These are phyloP conservation scores for Drosophila borborema DNA, from an alignment of 2,888 invertebrate genomes.

Conservation along the genomic window DNA sequence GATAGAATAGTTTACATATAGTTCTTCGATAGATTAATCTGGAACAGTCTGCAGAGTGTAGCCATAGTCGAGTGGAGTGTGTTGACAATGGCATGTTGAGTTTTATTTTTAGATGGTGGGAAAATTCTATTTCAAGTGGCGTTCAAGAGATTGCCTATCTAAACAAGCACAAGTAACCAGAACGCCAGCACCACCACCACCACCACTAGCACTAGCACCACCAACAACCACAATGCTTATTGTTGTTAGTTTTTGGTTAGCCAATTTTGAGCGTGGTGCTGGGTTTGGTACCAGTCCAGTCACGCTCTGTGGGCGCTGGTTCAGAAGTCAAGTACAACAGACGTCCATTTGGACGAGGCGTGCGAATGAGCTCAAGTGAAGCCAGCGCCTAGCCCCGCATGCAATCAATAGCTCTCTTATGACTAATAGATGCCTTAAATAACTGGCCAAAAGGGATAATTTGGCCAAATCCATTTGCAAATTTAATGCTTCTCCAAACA, in stretches of 20 bases:
- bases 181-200: constrained; percentile 37
- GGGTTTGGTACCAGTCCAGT: constrained; percentile 67
- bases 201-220: constrained; percentile 5
- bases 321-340: constrained; percentile 78
- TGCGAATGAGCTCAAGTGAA: constrained; percentile 70
- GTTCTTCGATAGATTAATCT: neutral
- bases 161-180: constrained; percentile 68
- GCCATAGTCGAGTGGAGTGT: constrained; percentile 32
- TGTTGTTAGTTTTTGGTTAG: constrained; percentile 67
- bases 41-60: constrained; percentile 30
- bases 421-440: constrained; percentile 77
- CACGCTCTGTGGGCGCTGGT: constrained; percentile 80
- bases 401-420: constrained; percentile 54
- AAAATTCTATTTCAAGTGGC: constrained; percentile 75
- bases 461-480: constrained; percentile 71
- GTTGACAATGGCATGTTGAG: constrained; percentile 42
- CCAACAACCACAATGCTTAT: constrained; percentile 48
- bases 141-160: constrained; percentile 73
- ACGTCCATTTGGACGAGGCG: constrained; percentile 67
- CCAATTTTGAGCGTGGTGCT: constrained; percentile 51
- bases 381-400: constrained; percentile 38
- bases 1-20: constrained; percentile 2
- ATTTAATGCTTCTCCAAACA: constrained; percentile 55
- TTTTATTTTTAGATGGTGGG: constrained; percentile 76
- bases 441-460: constrained; percentile 68